These are phyloP conservation scores for Liposcelis brunnea DNA, from an alignment of 2,888 invertebrate genomes.

Conservation along the genomic window DNA sequence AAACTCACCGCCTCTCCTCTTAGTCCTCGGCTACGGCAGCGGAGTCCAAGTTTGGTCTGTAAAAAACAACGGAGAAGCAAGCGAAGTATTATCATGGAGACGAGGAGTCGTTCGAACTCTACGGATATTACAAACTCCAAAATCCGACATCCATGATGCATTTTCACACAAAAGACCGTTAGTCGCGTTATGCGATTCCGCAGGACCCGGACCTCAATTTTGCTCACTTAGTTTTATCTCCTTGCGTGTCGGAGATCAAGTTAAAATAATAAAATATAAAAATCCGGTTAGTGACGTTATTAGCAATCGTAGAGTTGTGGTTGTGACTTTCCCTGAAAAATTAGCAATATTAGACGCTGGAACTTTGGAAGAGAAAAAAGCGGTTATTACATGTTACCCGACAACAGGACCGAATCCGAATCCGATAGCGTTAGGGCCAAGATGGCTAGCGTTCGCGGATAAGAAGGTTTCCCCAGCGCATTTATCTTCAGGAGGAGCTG, in stretches of 20 bases:
- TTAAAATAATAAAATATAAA: constrained; percentile 28
- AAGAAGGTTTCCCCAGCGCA: constrained; percentile 34
- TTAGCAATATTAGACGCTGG: constrained; percentile 83
- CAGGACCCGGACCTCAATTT: constrained; percentile 57
- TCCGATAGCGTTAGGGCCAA: constrained; percentile 72
- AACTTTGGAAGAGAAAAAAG: constrained; percentile 68
- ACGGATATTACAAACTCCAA: constrained; percentile 69
- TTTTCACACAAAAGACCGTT: constrained; percentile 70
- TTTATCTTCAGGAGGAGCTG: constrained; percentile 45
- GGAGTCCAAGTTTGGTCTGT: constrained; percentile 83
- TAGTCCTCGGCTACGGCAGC: constrained; percentile 73
- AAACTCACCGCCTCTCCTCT: constrained; percentile 58
- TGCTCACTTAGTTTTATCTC: constrained; percentile 74
- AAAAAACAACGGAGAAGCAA: constrained; percentile 79
- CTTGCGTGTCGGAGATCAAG: constrained; percentile 59
- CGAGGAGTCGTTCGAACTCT: constrained; percentile 74
- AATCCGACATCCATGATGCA: constrained; percentile 37
- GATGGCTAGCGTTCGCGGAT: constrained; percentile 52
- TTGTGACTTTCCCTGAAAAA: constrained; percentile 74
- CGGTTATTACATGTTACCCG: constrained; percentile 77
- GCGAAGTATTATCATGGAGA: constrained; percentile 85
- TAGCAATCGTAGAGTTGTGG: constrained; percentile 76
- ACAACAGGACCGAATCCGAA: constrained; percentile 64
- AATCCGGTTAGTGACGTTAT: constrained; percentile 73
- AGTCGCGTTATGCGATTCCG: constrained; percentile 77